These are phyloP conservation scores for Andrena fulva DNA, from an alignment of 2,888 invertebrate genomes.

Conservation along the genomic window DNA sequence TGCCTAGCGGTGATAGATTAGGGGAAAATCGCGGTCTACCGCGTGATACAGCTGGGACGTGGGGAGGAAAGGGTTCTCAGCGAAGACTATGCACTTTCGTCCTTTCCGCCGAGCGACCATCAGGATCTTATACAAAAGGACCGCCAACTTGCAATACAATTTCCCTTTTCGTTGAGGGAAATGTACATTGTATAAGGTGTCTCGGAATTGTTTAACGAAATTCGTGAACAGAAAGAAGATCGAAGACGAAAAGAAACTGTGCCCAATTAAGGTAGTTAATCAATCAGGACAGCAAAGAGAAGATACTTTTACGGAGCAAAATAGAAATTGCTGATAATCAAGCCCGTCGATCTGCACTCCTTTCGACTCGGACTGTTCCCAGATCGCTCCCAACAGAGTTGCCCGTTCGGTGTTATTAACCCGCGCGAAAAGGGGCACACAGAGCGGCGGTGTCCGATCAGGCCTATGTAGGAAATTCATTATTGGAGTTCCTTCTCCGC, in stretches of 20 bases:
- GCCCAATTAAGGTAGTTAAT: background rate
- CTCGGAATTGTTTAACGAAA: too few relatives aligned
- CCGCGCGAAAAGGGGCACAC: background rate
- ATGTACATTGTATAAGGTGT: too few relatives aligned
- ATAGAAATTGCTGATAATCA: background rate
- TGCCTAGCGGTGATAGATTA: slow-evolving; percentile 39
- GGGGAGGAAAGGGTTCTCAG: background rate
- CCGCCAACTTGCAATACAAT: too few relatives aligned
- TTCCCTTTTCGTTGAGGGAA: too few relatives aligned
- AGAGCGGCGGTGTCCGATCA: background rate
- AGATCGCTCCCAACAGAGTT: background rate
- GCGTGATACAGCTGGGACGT: background rate
- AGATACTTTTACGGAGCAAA: background rate
- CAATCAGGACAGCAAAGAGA: background rate
- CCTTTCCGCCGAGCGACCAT: background rate
- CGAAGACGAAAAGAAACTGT: background rate
- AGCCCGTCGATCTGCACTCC: background rate
- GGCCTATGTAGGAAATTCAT: slow-evolving; percentile 24
- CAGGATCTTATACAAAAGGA: background rate
- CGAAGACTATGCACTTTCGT: background rate
- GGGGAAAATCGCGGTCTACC: background rate
- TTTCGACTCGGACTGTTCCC: background rate
- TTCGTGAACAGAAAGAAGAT: background rate
- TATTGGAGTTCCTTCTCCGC: slow-evolving; percentile 25
- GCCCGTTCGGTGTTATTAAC: background rate